phyloP scores from a whole-genome alignment of 2,888 invertebrate genomes.

The Agonopterix subpropinquella region DNA sequence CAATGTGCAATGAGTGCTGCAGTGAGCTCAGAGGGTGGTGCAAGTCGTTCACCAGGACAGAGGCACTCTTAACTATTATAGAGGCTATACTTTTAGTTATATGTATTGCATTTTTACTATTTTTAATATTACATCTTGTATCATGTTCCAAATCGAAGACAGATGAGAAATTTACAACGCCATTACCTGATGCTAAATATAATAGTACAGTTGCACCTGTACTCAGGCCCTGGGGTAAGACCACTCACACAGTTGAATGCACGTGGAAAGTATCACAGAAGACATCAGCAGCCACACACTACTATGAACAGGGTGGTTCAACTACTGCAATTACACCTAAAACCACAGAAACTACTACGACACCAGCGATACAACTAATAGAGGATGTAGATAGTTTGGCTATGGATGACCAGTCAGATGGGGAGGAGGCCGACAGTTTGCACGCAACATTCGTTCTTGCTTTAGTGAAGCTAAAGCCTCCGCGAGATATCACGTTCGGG shows the following conservation, averaged over 20 bases:
- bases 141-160: conserved; percentile 15
- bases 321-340: not conserved
- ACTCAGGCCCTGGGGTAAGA: not conserved
- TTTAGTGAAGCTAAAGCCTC: conserved; percentile 42
- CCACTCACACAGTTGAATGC: conserved; percentile 26
- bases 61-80: conserved; percentile 34
- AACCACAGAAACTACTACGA: not conserved
- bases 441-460: conserved; percentile 32
- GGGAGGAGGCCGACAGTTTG: conserved; percentile 19
- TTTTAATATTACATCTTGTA: conserved; percentile 45
- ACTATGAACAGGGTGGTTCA: conserved; percentile 24
- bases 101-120: conserved; percentile 37
- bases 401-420: conserved; percentile 19
- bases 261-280: conserved; percentile 48
- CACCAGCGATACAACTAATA: not conserved
- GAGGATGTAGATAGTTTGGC: conserved; percentile 9
- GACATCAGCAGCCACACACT: conserved; percentile 32
- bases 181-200: not conserved
- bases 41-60: conserved; percentile 51
- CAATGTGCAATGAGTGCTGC: conserved; percentile 50
- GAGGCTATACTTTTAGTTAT: conserved; percentile 37
- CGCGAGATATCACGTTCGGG: conserved; percentile 41
- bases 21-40: conserved; percentile 52
- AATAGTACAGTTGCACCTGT: not conserved
- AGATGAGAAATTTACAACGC: not conserved